phyloP scores from a whole-genome alignment of 2,113 vertebrate species.

The Aleadryas rufinucha region DNA sequence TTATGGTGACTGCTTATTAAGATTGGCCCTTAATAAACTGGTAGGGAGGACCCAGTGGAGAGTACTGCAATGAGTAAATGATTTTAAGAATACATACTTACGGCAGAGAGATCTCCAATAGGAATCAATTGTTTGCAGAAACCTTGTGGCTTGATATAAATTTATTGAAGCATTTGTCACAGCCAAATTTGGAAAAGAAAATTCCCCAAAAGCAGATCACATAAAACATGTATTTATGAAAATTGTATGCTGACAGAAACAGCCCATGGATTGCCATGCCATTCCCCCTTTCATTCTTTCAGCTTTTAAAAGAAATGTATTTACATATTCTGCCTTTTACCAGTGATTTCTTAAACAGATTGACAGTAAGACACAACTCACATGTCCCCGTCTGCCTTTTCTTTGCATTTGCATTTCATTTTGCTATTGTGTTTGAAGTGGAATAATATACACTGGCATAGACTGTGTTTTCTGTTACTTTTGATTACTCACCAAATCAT shows the following conservation, averaged over 20 bases:
- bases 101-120: neutral
- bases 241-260: neutral
- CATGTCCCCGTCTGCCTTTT: neutral
- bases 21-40: neutral
- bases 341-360: neutral
- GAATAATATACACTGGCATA: neutral
- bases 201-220: neutral
- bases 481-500: constrained; percentile 38
- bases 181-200: neutral
- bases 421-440: constrained; percentile 11
- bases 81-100: neutral
- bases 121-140: neutral
- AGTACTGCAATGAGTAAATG: neutral
- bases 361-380: constrained; percentile 1
- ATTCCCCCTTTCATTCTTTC: neutral
- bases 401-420: constrained; percentile 17
- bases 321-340: neutral
- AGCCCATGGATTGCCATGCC: neutral
- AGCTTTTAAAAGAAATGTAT: neutral
- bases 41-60: neutral
- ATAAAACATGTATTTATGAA: neutral
- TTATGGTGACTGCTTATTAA: neutral
- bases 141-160: neutral
- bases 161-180: neutral
- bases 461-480: constrained; percentile 31